Evolutionary conservation across 2,888 invertebrate genomes (phyloP).

Genomic region (Oxyteleia sp.): DNA sequence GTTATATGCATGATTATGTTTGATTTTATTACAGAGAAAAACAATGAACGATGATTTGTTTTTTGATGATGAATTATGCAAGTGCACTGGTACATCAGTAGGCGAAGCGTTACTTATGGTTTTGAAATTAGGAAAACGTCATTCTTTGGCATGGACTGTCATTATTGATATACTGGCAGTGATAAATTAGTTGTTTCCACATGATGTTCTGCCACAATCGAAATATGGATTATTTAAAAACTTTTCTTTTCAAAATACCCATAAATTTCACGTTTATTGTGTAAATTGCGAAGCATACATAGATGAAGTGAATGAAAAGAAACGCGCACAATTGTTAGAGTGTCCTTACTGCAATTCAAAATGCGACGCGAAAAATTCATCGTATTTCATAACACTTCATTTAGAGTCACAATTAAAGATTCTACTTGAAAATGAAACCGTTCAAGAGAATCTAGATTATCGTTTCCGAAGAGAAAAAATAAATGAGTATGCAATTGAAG

Average conservation of each 20-base stretch:
- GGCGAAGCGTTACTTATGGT: slow-evolving; percentile 2
- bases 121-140: neutral
- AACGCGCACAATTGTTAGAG: too few relatives aligned
- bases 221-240: slow-evolving; percentile 4
- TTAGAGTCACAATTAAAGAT: slow-evolving; percentile 6
- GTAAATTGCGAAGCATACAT: slow-evolving; percentile 3
- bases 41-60: too few relatives aligned
- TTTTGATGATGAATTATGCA: too few relatives aligned
- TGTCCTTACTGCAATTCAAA: too few relatives aligned
- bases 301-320: too few relatives aligned
- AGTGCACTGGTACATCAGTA: neutral
- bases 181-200: neutral
- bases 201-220: neutral
- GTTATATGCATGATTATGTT: too few relatives aligned
- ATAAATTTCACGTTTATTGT: neutral
- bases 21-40: too few relatives aligned
- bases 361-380: too few relatives aligned
- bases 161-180: slow-evolving; percentile 5
- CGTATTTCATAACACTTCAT: slow-evolving; percentile 17
- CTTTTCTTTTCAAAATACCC: neutral
- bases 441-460: slow-evolving; percentile 26
- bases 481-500: slow-evolving; percentile 42
- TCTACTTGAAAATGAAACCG: slow-evolving; percentile 2
- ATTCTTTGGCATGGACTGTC: slow-evolving; percentile 14
- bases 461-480: slow-evolving; percentile 30